Percentiles rank a stretch among this genome's conserved stretches.
phyloP scores from a whole-genome alignment of 2,113 vertebrate species.

The Xiphophorus hellerii region DNA sequence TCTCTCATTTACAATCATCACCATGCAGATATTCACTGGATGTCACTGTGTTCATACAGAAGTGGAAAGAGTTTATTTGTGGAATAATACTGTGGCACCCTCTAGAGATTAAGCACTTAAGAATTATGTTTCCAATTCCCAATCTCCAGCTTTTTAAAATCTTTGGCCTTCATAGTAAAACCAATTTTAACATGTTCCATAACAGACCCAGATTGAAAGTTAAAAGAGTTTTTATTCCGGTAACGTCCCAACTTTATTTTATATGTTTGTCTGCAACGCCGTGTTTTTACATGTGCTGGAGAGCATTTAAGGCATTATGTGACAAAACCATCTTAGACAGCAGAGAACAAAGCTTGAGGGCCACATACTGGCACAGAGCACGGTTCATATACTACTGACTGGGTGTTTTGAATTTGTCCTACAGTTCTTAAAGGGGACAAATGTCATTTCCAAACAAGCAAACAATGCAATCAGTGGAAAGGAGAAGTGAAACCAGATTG shows the following conservation, averaged over 20 bases:
- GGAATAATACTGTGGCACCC: no score
- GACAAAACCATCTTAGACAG: constrained; percentile 17
- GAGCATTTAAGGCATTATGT: not conserved
- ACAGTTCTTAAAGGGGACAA: constrained; percentile 14
- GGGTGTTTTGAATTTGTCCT: constrained; percentile 32
- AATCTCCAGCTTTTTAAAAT: no score
- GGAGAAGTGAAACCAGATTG: constrained; percentile 5
- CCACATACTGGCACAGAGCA: constrained; percentile 31
- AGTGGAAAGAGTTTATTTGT: no score
- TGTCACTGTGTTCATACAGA: no score
- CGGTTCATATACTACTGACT: constrained; percentile 31
- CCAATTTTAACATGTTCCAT: no score
- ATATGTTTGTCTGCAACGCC: not conserved
- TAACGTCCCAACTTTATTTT: not conserved
- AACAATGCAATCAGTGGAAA: constrained; percentile 15
- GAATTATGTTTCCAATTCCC: no score
- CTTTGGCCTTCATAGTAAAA: no score
- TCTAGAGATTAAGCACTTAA: no score
- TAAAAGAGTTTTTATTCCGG: not conserved
- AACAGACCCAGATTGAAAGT: not conserved
- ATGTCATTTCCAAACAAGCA: constrained; percentile 12
- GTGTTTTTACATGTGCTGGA: not conserved
- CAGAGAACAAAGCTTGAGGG: constrained; percentile 32
- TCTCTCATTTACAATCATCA: not conserved
- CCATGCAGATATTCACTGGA: not conserved